These are phyloP conservation scores for Takifugu bimaculatus DNA, from an alignment of 2,113 vertebrate genomes.

Conservation along the genomic window DNA sequence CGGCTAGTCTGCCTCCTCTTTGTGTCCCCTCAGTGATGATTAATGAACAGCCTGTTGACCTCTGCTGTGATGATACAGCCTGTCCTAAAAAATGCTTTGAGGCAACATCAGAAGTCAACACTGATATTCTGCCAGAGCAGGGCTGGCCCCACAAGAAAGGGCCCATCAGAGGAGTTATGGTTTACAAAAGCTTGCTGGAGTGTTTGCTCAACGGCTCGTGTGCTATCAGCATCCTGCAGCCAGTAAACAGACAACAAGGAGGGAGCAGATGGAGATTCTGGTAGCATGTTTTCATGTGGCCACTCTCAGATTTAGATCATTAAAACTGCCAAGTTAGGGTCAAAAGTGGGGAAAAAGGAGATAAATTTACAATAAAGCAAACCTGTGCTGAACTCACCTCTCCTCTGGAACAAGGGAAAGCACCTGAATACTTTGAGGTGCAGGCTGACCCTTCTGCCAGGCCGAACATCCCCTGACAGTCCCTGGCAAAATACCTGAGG, in stretches of 20 bases:
- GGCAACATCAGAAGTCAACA: conserved; percentile 25
- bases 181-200: conserved; percentile 40
- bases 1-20: neutral
- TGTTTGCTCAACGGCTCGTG: conserved; percentile 32
- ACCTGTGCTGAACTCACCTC: conserved; percentile 45
- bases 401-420: conserved; percentile 61
- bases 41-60: neutral
- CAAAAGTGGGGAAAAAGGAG: neutral
- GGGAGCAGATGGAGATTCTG: conserved; percentile 29
- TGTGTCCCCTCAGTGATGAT: neutral
- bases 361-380: neutral
- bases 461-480: conserved; percentile 84
- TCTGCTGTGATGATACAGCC: conserved; percentile 17
- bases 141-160: conserved; percentile 6
- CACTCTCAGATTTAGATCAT: conserved; percentile 8
- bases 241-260: conserved; percentile 21
- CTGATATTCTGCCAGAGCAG: conserved; percentile 31
- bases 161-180: conserved; percentile 18
- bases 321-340: neutral
- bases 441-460: conserved; percentile 76
- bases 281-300: conserved; percentile 16
- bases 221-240: conserved; percentile 21
- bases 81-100: conserved; percentile 23
- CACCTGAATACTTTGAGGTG: conserved; percentile 63
- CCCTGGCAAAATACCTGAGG: conserved; percentile 84